Conservation (phyloP, 2,888 invertebrate genomes). For the Ryuthela nishihirai region DNA sequence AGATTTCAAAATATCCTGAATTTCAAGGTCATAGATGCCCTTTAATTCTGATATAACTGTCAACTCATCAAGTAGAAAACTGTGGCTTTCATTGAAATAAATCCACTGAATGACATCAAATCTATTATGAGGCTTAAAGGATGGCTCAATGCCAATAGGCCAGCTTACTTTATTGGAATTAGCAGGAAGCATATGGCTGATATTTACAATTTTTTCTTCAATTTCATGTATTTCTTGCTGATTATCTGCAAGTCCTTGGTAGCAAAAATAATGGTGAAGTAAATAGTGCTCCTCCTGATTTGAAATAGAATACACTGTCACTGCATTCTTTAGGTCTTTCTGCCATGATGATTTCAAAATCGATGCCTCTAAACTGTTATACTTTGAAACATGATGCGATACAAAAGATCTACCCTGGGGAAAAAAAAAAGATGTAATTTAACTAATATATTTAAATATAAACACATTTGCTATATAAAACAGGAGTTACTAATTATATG, state of each 20-base stretch:
- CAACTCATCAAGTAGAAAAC: slow-evolving; percentile 76
- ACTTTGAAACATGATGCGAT: slow-evolving; percentile 29
- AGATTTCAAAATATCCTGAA: slow-evolving; percentile 61
- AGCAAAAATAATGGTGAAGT: slow-evolving; percentile 39
- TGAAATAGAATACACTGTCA: slow-evolving; percentile 64
- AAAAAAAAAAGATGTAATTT: slow-evolving; percentile 16
- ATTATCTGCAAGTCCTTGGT: slow-evolving; percentile 52
- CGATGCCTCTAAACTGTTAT: slow-evolving; percentile 26
- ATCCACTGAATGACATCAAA: slow-evolving; percentile 84
- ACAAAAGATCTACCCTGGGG: slow-evolving; percentile 50
- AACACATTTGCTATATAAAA: not conserved
- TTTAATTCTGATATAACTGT: slow-evolving; percentile 63
- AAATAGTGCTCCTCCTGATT: slow-evolving; percentile 45
- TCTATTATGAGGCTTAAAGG: slow-evolving; percentile 65
- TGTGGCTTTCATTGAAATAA: slow-evolving; percentile 77
- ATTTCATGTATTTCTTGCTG: slow-evolving; percentile 53
- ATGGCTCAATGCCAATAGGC: slow-evolving; percentile 69
- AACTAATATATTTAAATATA: not conserved
- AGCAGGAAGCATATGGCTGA: slow-evolving; percentile 53
- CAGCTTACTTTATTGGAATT: slow-evolving; percentile 54
- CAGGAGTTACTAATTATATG: not conserved
- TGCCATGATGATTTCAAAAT: slow-evolving; percentile 33
- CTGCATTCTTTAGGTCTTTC: slow-evolving; percentile 49
- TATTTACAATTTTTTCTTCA: slow-evolving; percentile 54
- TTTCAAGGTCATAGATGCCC: slow-evolving; percentile 58